These are phyloP conservation scores for Nomia melanderi DNA, from an alignment of 1,140 invertebrate genomes.

Conservation along the genomic window DNA sequence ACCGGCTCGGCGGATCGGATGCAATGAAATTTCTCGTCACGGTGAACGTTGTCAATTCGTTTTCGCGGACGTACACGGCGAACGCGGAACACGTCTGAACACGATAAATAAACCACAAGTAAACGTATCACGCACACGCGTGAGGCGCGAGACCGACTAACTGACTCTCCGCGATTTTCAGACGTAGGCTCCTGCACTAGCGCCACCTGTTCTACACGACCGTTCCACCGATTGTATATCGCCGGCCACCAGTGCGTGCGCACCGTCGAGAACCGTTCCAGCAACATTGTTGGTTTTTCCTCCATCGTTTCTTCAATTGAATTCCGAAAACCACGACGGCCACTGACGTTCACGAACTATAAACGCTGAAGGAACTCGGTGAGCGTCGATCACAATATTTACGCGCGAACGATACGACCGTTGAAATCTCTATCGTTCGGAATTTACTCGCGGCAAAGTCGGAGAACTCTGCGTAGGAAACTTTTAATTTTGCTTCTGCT, in stretches of 20 bases:
- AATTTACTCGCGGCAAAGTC: neutral
- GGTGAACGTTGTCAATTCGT: conserved; percentile 4
- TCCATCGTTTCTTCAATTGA: neutral
- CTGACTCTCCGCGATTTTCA: conserved; percentile 45
- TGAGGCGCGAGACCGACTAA: conserved; percentile 72
- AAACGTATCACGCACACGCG: conserved; percentile 63
- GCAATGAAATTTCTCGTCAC: neutral
- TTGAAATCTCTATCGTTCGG: neutral
- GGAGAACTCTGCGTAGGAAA: too few relatives aligned
- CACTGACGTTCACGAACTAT: neutral
- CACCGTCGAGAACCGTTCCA: conserved; percentile 1
- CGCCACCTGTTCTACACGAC: conserved; percentile 66
- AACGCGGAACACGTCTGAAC: neutral
- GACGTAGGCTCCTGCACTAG: conserved; percentile 54
- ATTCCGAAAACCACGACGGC: neutral
- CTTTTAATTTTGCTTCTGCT: too few relatives aligned
- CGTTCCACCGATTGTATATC: conserved; percentile 10
- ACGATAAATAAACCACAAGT: conserved; percentile 6
- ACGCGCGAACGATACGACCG: neutral
- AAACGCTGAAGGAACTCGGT: neutral
- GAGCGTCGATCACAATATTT: neutral
- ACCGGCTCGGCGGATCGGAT: neutral
- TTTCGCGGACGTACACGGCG: neutral
- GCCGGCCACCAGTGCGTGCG: neutral
- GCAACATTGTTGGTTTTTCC: neutral